phyloP scores from a whole-genome alignment of 2,113 vertebrate species.

The Pluvianellus socialis region DNA sequence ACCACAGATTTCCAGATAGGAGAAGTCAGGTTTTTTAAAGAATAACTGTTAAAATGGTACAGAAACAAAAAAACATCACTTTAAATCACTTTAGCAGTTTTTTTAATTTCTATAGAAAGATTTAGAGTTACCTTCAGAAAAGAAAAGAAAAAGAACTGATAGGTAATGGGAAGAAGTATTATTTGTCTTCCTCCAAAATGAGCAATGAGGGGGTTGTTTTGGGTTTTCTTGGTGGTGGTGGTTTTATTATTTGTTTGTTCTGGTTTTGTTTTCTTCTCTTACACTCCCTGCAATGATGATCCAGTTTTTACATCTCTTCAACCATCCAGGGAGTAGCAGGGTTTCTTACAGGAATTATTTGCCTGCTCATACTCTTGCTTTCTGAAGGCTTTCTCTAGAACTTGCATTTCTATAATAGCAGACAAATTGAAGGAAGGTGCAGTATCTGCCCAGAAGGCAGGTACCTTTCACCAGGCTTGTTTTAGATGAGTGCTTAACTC shows the following conservation, averaged over 20 bases:
- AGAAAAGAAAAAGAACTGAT: background rate
- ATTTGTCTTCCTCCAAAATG: background rate
- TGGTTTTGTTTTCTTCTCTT: background rate
- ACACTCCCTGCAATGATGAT: background rate
- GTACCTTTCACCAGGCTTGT: background rate
- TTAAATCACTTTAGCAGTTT: fast-evolving
- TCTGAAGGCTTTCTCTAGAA: background rate
- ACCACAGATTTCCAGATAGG: background rate
- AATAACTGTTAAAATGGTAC: background rate
- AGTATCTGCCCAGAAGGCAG: background rate
- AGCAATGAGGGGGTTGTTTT: background rate
- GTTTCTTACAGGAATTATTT: background rate
- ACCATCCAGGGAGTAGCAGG: background rate
- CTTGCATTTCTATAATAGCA: background rate
- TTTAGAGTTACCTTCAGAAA: background rate
- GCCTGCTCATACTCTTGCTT: background rate
- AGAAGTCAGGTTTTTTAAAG: background rate
- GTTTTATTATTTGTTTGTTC: background rate
- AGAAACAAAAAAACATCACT: background rate
- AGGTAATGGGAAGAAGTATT: background rate
- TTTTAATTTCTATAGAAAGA: background rate
- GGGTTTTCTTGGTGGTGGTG: background rate
- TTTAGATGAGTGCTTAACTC: background rate
- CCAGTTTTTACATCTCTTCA: background rate
- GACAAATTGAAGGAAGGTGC: background rate